Evolutionary conservation across 2,797 vertebrate genomes (phyloP).

Genomic region (Sebastes ruberrimus): DNA sequence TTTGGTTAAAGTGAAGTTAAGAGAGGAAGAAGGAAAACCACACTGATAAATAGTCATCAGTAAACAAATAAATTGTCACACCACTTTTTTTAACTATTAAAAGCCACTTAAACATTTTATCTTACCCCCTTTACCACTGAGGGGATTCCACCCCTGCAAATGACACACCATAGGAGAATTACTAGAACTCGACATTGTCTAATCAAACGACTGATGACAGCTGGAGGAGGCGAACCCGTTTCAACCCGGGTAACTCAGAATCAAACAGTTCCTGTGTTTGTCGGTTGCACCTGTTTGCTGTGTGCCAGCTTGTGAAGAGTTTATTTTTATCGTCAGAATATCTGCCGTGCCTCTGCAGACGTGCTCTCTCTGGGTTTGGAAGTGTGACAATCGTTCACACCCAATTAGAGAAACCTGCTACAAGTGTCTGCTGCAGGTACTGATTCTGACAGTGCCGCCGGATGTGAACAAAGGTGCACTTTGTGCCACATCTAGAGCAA

Average conservation of each 20-base stretch:
- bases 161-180: neutral
- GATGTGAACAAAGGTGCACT: conserved; percentile 60
- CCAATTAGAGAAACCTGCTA: conserved; percentile 38
- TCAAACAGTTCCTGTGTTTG: conserved; percentile 61
- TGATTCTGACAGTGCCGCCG: conserved; percentile 36
- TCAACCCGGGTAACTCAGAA: conserved; percentile 36
- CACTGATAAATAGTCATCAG: neutral
- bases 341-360: conserved; percentile 59
- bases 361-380: conserved; percentile 25
- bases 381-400: conserved; percentile 24
- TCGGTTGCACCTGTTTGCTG: conserved; percentile 75
- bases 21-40: neutral
- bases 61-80: neutral
- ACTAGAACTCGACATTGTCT: neutral
- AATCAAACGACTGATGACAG: conserved; percentile 35
- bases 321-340: conserved; percentile 65
- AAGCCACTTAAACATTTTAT: neutral
- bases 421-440: conserved; percentile 2
- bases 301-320: conserved; percentile 50
- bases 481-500: conserved; percentile 55
- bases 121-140: neutral
- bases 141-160: neutral
- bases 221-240: conserved; percentile 32
- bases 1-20: neutral
- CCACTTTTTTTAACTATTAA: neutral